A percentile compares a stretch with the other conserved stretches of the same genome.
Evolutionary conservation across 2,113 vertebrate genomes (phyloP).

Genomic region (Acinonyx jubatus): DNA sequence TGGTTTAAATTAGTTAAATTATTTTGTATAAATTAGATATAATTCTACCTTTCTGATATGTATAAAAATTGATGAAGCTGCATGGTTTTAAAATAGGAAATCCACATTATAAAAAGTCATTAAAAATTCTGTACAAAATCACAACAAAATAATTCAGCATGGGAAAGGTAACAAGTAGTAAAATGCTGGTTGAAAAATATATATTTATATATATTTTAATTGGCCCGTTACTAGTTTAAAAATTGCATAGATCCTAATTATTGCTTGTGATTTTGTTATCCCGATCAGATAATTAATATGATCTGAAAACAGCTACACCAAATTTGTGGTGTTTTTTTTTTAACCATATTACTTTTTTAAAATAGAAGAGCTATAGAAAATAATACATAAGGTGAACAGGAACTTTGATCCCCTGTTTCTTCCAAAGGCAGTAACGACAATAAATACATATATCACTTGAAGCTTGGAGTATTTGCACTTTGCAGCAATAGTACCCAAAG

Average conservation of each 20-base stretch:
- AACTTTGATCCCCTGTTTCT: constrained; percentile 81
- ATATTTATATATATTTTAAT: constrained; percentile 94
- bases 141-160: constrained; percentile 95
- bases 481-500: constrained; percentile 81
- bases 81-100: constrained; percentile 94
- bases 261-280: constrained; percentile 94
- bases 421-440: constrained; percentile 87
- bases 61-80: constrained; percentile 95
- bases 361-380: constrained; percentile 84
- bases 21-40: constrained; percentile 93
- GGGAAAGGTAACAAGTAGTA: constrained; percentile 94
- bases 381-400: constrained; percentile 86
- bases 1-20: constrained; percentile 92
- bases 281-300: constrained; percentile 88
- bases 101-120: constrained; percentile 95
- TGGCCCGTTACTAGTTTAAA: constrained; percentile 94
- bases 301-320: constrained; percentile 84
- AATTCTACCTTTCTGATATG: constrained; percentile 90
- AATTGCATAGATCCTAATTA: constrained; percentile 99
- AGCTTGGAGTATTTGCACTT: constrained; percentile 85
- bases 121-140: constrained; percentile 97
- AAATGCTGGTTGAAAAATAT: constrained; percentile 96
- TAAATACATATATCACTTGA: constrained; percentile 86
- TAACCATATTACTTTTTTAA: constrained; percentile 71
- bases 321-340: constrained; percentile 76